phyloP scores from a whole-genome alignment of 1,140 invertebrate species.

The Tenebrio molitor region DNA sequence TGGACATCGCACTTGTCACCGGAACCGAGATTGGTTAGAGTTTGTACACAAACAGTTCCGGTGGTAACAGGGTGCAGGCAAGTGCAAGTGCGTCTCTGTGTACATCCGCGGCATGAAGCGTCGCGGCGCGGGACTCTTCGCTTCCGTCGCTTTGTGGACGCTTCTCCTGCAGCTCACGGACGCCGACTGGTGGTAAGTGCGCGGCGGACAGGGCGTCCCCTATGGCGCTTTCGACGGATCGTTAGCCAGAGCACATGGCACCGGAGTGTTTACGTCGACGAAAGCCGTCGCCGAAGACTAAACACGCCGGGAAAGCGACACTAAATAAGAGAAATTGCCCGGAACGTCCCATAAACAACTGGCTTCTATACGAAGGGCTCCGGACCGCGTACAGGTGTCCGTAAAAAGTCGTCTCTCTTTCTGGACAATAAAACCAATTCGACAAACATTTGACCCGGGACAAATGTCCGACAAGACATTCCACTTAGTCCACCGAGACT shows the following conservation, averaged over 20 bases:
- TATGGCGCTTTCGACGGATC: too few relatives aligned
- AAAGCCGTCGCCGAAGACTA: too few relatives aligned
- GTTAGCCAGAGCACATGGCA: too few relatives aligned
- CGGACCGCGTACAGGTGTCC: background rate
- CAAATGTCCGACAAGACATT: constrained; percentile 60
- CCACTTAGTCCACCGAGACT: constrained; percentile 56
- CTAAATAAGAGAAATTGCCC: background rate
- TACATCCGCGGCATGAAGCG: constrained; percentile 60
- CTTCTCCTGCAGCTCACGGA: constrained; percentile 57
- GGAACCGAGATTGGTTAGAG: too few relatives aligned
- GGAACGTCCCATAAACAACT: too few relatives aligned
- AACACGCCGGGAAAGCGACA: background rate
- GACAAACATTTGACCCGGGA: constrained; percentile 47
- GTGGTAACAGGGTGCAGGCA: too few relatives aligned
- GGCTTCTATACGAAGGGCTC: background rate
- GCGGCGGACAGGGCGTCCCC: too few relatives aligned
- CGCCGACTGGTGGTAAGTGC: constrained; percentile 63
- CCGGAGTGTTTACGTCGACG: too few relatives aligned
- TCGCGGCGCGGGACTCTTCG: constrained; percentile 60
- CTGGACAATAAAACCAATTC: constrained; percentile 42
- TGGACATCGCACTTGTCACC: too few relatives aligned
- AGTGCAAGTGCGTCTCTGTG: constrained; percentile 56
- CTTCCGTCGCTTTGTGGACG: constrained; percentile 61
- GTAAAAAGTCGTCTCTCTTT: background rate
- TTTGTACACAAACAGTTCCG: too few relatives aligned